A percentile compares a stretch with the other conserved stretches of the same genome.
Conservation (phyloP, 2,888 invertebrate species). For the Pheosia gnoma region DNA sequence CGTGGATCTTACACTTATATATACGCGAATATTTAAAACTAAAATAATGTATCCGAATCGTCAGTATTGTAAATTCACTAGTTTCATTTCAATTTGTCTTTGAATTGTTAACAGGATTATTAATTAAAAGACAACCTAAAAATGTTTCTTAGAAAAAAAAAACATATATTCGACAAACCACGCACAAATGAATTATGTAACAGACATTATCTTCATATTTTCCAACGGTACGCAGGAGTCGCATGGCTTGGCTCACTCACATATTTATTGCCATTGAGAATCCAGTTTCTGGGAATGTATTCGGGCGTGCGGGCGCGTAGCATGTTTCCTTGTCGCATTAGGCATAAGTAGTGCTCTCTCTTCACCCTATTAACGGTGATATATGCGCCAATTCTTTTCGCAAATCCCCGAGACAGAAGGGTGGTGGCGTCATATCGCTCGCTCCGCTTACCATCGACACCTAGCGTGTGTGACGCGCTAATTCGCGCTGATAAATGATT, state of each 20-base stretch:
- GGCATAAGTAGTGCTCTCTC: constrained; percentile 83
- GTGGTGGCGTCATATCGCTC: constrained; percentile 73
- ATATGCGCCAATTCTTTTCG: constrained; percentile 82
- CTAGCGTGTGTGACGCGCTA: constrained; percentile 68
- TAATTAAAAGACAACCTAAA: constrained; percentile 20
- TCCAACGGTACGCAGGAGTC: constrained; percentile 36
- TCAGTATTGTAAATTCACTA: no score
- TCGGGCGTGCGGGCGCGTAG: constrained; percentile 67
- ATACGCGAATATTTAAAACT: no score
- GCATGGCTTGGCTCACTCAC: constrained; percentile 53
- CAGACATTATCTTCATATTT: constrained; percentile 53
- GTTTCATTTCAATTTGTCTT: no score
- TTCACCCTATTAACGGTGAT: constrained; percentile 83
- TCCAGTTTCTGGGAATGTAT: constrained; percentile 73
- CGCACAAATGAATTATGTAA: constrained; percentile 45
- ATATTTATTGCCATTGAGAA: constrained; percentile 79
- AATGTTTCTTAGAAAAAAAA: constrained; percentile 31
- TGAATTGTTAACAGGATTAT: no score
- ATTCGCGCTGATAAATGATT: constrained; percentile 77
- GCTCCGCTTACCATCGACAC: constrained; percentile 65
- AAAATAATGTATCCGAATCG: no score
- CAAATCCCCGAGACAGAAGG: constrained; percentile 78
- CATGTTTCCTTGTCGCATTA: constrained; percentile 83
- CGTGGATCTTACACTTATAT: no score
- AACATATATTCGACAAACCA: constrained; percentile 34